Evolutionary conservation across 2,888 invertebrate species (phyloP), one percentile per base, ranked within the genome.

Genomic region (Anodontia alba): DNA sequence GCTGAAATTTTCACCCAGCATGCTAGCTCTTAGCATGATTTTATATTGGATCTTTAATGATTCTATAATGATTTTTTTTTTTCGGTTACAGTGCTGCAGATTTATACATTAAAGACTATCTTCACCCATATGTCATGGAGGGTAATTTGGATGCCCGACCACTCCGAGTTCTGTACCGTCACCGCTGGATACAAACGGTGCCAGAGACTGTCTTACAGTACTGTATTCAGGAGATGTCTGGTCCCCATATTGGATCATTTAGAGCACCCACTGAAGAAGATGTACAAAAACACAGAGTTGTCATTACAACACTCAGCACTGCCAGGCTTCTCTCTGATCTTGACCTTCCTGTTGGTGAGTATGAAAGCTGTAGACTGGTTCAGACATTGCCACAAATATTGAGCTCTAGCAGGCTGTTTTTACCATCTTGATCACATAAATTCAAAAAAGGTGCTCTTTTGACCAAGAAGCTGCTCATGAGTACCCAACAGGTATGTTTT

Each of bases 21-120:
- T n/a, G n/a, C n/a, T n/a, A n/a, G n/a, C n/a, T n/a, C n/a, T n/a
- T n/a, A n/a, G n/a, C n/a, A n/a, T n/a, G n/a, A n/a, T n/a, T n/a
- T n/a, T n/a, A n/a, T n/a, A n/a, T n/a, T n/a, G n/a, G n/a, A n/a
- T n/a, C n/a, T n/a, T n/a, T n/a, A n/a, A n/a, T n/a, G n/a, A n/a
- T n/a, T n/a, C n/a, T n/a, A n/a, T n/a, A n/a, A n/a, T n/a, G n/a
- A n/a, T n/a, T 38, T 8, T 38, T 8, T 38, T 38, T 38, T 38
- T 12, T 46, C 3, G 8, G 15, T 62, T 36, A 1, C 91, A 95
- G 97, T 90, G 97, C 97, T 20, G 97, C 97, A 15, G 97, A 97
- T 95, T 95, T 97, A 79, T 97, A 97, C 91, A 97, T 97, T 54
- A 97, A 97, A 91, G 97, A 97, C 90, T 97, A 97, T 94, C 95